These are phyloP conservation scores for Pelecanus crispus DNA, from an alignment of 2,113 vertebrate species.

Conservation along the genomic window DNA sequence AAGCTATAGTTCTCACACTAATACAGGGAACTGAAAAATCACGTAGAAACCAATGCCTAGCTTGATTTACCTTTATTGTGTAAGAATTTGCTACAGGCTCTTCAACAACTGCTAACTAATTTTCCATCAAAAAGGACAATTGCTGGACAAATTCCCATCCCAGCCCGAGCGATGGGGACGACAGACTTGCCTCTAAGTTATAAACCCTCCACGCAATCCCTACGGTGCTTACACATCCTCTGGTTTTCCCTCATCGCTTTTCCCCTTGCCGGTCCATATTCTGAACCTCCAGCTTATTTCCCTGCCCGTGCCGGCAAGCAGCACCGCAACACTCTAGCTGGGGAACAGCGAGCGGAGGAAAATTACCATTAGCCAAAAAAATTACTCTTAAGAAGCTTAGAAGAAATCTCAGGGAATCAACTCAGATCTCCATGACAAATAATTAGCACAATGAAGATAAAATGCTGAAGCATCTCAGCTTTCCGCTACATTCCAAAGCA, in stretches of 20 bases:
- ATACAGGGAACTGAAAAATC: conserved; percentile 12
- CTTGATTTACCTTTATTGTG: conserved; percentile 54
- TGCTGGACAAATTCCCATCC: not conserved
- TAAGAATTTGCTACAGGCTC: conserved; percentile 27
- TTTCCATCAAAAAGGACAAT: conserved; percentile 29
- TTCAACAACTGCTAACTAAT: conserved; percentile 30
- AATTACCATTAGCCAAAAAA: conserved; percentile 51
- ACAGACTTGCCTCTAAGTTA: not conserved
- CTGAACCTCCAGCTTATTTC: conserved; percentile 54
- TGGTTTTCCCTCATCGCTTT: conserved; percentile 1
- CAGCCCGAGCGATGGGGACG: not conserved
- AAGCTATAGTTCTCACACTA: conserved; percentile 30
- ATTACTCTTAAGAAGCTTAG: conserved; percentile 51
- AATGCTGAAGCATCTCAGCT: conserved; percentile 41
- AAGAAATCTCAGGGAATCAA: conserved; percentile 47
- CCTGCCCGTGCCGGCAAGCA: not conserved
- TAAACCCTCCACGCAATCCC: not conserved
- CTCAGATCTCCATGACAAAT: conserved; percentile 48
- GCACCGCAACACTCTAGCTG: conserved; percentile 17
- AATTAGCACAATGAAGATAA: conserved; percentile 63
- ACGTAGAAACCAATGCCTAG: conserved; percentile 25
- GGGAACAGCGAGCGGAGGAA: conserved; percentile 26
- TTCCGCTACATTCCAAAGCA: conserved; percentile 32
- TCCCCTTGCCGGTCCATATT: conserved; percentile 14
- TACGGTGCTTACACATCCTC: not conserved